phyloP scores from a whole-genome alignment of 2,888 invertebrate genomes.

The Platypus cylindrus region DNA sequence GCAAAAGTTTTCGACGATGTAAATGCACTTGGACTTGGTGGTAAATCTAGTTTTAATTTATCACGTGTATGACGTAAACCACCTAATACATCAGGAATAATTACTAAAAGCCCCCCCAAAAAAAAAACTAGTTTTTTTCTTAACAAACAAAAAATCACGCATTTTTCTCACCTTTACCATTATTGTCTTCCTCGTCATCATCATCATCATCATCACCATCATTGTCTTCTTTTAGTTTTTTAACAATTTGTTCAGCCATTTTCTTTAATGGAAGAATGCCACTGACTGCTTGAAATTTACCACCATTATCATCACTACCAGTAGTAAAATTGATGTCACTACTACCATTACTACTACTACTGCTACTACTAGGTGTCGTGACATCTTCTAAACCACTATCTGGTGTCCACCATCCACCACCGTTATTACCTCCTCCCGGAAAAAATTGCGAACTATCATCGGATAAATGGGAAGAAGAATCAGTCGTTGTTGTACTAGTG shows the following conservation, averaged over 20 bases:
- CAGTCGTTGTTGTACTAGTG: neutral
- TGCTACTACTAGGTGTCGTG: conserved; percentile 35
- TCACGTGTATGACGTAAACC: conserved; percentile 61
- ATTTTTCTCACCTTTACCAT: conserved; percentile 2
- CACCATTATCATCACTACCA: conserved; percentile 22
- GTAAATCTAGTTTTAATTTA: conserved; percentile 56
- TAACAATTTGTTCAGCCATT: conserved; percentile 27
- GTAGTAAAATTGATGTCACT: too few relatives aligned
- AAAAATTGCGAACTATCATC: conserved; percentile 60
- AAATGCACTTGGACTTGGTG: conserved; percentile 42
- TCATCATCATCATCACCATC: conserved; percentile 1
- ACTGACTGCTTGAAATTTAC: conserved; percentile 5
- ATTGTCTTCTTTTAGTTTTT: conserved; percentile 19
- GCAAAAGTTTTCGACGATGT: conserved; percentile 28
- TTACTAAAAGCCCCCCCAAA: too few relatives aligned
- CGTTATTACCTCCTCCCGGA: conserved; percentile 42
- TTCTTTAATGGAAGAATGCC: conserved; percentile 26
- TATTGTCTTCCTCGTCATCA: conserved; percentile 6
- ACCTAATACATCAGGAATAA: conserved; percentile 43
- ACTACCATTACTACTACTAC: too few relatives aligned
- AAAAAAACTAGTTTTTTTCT: too few relatives aligned
- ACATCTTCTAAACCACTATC: conserved; percentile 50
- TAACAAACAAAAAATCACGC: neutral
- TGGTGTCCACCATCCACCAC: conserved; percentile 41
- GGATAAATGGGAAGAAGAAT: conserved; percentile 31